Base-by-base conservation (phyloP, 2,888 invertebrate species). In the Scaptomyza reducta region DNA sequence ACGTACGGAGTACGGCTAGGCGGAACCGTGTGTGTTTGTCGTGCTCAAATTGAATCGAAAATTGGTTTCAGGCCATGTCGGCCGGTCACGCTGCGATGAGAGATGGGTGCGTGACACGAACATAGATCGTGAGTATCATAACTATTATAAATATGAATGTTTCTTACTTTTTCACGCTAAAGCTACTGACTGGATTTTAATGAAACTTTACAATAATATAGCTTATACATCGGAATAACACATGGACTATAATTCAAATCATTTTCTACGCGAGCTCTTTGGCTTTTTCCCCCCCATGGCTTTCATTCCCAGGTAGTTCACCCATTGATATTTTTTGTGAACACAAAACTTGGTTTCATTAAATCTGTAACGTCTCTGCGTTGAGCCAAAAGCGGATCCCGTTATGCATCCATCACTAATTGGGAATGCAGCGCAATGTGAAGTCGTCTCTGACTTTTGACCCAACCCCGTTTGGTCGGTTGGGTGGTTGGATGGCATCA, bases 1-100 rank as follows among this genome's bases (percentile, higher is more conserved):
- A 22, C 22, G 22, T 22, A 22, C 2, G 22, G 38, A 29, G 47
- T 62, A 55, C 56, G 58, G 44, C 60, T 61, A 35, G 42, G 41
- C 57, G 31, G 51, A 47, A 35, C 46, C 61, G 65, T 61, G 70
- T 83, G 68, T 77, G 81, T 66, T 84, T 82, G 75, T 69, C 73
- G 53, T 71, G 41, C 50, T 66, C 41, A 69, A 87, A 84, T 80
- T 71, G 69, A 87, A 80, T 75, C 70, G 71, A 73, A 77, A 74
- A 70, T 64, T 57, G 75, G 59, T 57, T 71, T 62, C 74, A 60
- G 59, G 33, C 65, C 65, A 67, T 59, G 47, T 62, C 44, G 49
- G 46, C 46, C 59, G 40, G 47, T 53, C 63, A 55, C 14, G 47
- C 45, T n/a, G n/a, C 9, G n/a, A n/a, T 14, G 44, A 40, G 42